These are phyloP conservation scores for Andrena fulva DNA, from an alignment of 2,888 invertebrate genomes.

Conservation along the genomic window DNA sequence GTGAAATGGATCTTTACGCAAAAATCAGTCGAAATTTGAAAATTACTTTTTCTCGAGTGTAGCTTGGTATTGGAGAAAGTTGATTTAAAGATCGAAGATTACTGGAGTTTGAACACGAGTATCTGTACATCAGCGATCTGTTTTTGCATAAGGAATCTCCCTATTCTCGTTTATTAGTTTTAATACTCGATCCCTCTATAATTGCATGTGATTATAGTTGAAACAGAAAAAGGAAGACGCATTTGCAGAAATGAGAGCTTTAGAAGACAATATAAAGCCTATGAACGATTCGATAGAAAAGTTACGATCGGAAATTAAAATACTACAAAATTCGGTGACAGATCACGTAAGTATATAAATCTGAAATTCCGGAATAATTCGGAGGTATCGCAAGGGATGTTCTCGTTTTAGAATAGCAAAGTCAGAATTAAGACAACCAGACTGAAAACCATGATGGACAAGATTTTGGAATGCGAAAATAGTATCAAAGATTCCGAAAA, in stretches of 20 bases:
- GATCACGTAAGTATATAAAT: slow-evolving; percentile 76
- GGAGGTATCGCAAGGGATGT: slow-evolving; percentile 25
- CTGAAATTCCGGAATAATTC: slow-evolving; percentile 23
- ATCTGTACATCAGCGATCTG: no score
- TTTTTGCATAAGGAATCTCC: no score
- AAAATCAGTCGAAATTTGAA: no score
- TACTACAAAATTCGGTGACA: slow-evolving; percentile 62
- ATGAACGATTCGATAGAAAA: slow-evolving; percentile 75
- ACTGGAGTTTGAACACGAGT: no score
- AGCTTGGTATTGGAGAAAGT: no score
- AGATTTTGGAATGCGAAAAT: slow-evolving; percentile 69
- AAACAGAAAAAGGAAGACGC: slow-evolving; percentile 85
- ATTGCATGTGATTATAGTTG: slow-evolving; percentile 40
- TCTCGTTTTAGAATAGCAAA: slow-evolving; percentile 70
- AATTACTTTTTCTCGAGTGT: no score
- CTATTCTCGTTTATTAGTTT: not conserved
- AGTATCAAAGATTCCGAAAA: slow-evolving; percentile 73
- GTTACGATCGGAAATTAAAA: slow-evolving; percentile 66
- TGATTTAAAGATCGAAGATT: no score
- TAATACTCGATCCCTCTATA: not conserved
- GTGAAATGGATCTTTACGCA: no score
- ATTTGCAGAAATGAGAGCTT: slow-evolving; percentile 84
- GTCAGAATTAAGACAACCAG: slow-evolving; percentile 60
- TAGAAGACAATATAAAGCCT: slow-evolving; percentile 80
- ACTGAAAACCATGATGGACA: slow-evolving; percentile 68